Evolutionary conservation across 2,797 vertebrate genomes (phyloP).

Genomic region (Gastrophryne carolinensis): DNA sequence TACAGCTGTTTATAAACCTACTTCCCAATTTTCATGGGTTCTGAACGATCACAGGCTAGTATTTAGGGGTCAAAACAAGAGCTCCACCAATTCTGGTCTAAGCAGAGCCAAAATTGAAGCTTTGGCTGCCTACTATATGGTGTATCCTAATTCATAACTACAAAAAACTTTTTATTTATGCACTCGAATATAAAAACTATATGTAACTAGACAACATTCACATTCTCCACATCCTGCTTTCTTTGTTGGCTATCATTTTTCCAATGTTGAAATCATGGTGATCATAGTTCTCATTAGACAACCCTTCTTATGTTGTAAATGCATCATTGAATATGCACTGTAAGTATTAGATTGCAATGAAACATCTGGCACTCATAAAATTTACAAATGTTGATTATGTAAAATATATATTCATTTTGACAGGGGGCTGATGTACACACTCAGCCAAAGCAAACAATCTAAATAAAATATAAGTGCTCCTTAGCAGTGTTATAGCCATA

Average conservation of each 20-base stretch:
- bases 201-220: neutral
- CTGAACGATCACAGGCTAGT: no score
- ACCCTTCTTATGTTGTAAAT: neutral
- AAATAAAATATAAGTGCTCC: conserved; percentile 8
- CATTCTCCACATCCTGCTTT: neutral
- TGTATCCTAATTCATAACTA: neutral
- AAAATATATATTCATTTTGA: conserved; percentile 36
- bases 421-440: conserved; percentile 17
- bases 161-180: neutral
- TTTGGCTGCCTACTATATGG: neutral
- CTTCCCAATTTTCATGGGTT: no score
- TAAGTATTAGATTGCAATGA: conserved; percentile 9
- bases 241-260: neutral
- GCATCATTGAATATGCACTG: conserved; percentile 12
- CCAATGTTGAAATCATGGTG: neutral
- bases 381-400: conserved; percentile 29
- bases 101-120: no score
- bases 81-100: no score
- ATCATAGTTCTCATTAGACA: conserved; percentile 6
- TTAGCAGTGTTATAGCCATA: neutral
- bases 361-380: conserved; percentile 43
- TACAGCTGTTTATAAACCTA: no score
- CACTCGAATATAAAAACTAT: no score
- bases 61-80: no score
- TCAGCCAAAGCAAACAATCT: conserved; percentile 27